Evolutionary conservation across 2,888 invertebrate genomes (phyloP), one percentile per base, ranked within the genome.

Genomic region (Ichneumon xanthorius): DNA sequence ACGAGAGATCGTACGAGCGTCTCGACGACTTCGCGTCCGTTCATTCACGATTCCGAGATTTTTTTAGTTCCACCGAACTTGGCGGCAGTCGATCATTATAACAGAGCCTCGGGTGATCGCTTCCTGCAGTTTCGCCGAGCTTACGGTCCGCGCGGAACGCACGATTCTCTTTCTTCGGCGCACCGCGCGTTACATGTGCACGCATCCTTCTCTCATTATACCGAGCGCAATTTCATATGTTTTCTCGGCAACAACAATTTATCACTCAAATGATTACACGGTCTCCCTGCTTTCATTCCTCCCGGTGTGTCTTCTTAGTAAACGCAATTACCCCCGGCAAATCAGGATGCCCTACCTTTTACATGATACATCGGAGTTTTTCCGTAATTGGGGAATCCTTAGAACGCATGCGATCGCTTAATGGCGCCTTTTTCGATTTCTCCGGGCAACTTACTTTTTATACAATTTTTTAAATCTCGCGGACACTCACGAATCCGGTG

Each of bases 221-320:
- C 83, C 78, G 77, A 70, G 73, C 80, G 86, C 86, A 86, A 86
- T 83, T 86, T 86, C 85, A 82, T 80, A 80, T 76, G 78, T 86
- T 86, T 86, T 86, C 86, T 83, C 68, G 70, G 83, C 86, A 86
- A 83, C 73, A 86, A 86, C 83, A 80, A 83, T 86, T 86, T 86
- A 86, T 86, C 85, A 86, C 85, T 73, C 77, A 80, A 48, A 86
- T 86, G 77, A 82, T 86, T 86, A 82, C 83, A 86, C 67, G 50
- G 70, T 79, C 75, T 71, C 77, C 76, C 48, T 3, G 50, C 63
- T 67, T 73, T 79, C 73, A 45, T 50, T 45, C 53, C 63, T 71
- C 80, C 65, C 58, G 22, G 63, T 33, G 50, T 50, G 33, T 81
- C 72, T 77, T 77, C 82, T 70, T 33, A 71, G 81, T 85, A 84